Conservation (phyloP, 2,888 invertebrate species). For the Phengaris alcon region DNA sequence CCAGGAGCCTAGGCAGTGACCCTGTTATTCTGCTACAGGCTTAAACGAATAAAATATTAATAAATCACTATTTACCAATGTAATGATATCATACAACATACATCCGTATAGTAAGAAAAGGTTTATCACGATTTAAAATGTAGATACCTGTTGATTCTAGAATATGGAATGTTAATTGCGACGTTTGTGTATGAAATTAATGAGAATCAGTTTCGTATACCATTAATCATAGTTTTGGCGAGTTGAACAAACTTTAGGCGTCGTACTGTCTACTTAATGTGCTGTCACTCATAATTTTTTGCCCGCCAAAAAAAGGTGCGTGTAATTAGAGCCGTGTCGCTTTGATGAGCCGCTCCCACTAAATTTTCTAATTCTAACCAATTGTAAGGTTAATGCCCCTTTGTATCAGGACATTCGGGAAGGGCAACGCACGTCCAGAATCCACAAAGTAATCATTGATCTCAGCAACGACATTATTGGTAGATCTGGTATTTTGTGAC, state of each 20-base stretch:
- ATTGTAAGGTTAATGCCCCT: constrained; percentile 49
- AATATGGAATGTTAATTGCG: neutral
- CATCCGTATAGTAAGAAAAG: neutral
- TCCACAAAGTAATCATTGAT: constrained; percentile 1
- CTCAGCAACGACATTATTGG: neutral
- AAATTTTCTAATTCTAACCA: constrained; percentile 46
- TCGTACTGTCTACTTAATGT: constrained; percentile 46
- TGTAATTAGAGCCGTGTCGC: constrained; percentile 50
- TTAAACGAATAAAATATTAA: no score
- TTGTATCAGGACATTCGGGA: neutral
- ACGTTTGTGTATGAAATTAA: constrained; percentile 16
- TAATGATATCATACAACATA: no score
- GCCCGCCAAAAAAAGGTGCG: constrained; percentile 44
- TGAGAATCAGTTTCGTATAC: constrained; percentile 25
- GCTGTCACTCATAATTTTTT: constrained; percentile 43
- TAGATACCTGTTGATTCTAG: neutral
- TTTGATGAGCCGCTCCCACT: constrained; percentile 41
- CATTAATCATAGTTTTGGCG: constrained; percentile 45
- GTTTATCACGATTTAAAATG: neutral
- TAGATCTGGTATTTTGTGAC: neutral
- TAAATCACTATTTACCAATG: no score
- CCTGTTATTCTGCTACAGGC: no score
- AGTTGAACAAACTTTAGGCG: constrained; percentile 47
- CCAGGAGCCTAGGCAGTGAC: no score
- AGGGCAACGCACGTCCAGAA: constrained; percentile 16